Evolutionary conservation across 2,797 vertebrate species (phyloP).

Genomic region (Pangasius larnaudii): DNA sequence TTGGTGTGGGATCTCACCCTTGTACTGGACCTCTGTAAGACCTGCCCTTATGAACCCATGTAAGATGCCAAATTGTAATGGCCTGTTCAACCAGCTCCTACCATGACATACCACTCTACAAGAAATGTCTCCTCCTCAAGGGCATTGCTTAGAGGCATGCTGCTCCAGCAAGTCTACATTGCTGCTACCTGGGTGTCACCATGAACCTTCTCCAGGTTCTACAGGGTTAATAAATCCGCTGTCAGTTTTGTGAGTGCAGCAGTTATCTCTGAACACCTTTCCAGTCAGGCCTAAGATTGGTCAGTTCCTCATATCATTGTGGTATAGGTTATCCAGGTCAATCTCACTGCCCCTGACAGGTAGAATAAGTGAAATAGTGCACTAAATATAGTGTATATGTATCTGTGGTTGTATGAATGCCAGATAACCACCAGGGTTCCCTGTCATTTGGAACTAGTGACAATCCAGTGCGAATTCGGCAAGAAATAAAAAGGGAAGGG

Average conservation of each 20-base stretch:
- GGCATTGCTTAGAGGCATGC: neutral
- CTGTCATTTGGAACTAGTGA: neutral
- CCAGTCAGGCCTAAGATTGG: neutral
- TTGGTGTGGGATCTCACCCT: neutral
- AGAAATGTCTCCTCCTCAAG: neutral
- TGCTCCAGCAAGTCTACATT: neutral
- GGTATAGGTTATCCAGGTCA: neutral
- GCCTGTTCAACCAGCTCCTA: neutral
- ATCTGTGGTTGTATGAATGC: neutral
- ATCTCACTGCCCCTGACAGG: neutral
- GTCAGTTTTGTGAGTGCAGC: neutral
- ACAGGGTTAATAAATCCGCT: neutral
- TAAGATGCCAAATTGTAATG: neutral
- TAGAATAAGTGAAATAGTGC: neutral
- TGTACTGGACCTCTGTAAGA: neutral
- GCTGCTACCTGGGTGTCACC: neutral
- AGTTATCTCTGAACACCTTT: neutral
- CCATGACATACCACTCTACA: neutral
- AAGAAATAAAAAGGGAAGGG: neutral
- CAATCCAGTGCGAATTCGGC: neutral
- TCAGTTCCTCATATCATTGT: neutral
- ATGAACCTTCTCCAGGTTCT: neutral
- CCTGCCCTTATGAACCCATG: neutral
- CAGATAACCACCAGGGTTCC: neutral
- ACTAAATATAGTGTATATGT: neutral